phyloP scores from a whole-genome alignment of 1,140 invertebrate genomes.

The Drosophila ohnishii region DNA sequence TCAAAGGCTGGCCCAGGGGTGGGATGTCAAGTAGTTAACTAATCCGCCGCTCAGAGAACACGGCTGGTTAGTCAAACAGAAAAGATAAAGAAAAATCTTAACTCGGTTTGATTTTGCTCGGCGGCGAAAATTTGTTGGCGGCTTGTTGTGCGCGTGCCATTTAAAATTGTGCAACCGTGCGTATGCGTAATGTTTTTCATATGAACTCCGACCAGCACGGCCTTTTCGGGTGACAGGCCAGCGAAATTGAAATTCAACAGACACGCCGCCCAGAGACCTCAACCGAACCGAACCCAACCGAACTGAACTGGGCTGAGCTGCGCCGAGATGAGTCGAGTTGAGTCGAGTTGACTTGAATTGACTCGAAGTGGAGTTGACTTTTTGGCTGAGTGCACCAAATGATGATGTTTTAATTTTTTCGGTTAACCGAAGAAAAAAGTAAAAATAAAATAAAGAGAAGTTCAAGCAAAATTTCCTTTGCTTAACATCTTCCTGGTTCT shows the following conservation, averaged over 20 bases:
- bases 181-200: slow-evolving; percentile 81
- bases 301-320: not conserved
- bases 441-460: slow-evolving; percentile 46
- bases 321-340: not conserved
- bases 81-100: slow-evolving; percentile 39
- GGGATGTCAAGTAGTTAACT: slow-evolving; percentile 73
- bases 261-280: slow-evolving; percentile 53
- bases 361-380: slow-evolving; percentile 61
- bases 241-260: slow-evolving; percentile 75
- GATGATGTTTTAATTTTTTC: slow-evolving; percentile 82
- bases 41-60: slow-evolving; percentile 64
- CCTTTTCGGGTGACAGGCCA: slow-evolving; percentile 64
- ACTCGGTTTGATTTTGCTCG: slow-evolving; percentile 51
- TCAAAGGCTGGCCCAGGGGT: slow-evolving; percentile 49
- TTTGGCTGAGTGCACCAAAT: slow-evolving; percentile 76
- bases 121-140: slow-evolving; percentile 43
- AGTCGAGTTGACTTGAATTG: slow-evolving; percentile 37
- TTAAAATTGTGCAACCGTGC: slow-evolving; percentile 81
- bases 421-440: slow-evolving; percentile 65
- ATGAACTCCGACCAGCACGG: slow-evolving; percentile 58
- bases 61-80: slow-evolving; percentile 71
- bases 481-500: slow-evolving; percentile 49
- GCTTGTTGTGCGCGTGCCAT: slow-evolving; percentile 71
- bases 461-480: slow-evolving; percentile 59
- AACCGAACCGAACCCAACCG: slow-evolving; percentile 10